Evolutionary conservation across 2,797 vertebrate genomes (phyloP).

Genomic region (Epinephelus malabaricus): DNA sequence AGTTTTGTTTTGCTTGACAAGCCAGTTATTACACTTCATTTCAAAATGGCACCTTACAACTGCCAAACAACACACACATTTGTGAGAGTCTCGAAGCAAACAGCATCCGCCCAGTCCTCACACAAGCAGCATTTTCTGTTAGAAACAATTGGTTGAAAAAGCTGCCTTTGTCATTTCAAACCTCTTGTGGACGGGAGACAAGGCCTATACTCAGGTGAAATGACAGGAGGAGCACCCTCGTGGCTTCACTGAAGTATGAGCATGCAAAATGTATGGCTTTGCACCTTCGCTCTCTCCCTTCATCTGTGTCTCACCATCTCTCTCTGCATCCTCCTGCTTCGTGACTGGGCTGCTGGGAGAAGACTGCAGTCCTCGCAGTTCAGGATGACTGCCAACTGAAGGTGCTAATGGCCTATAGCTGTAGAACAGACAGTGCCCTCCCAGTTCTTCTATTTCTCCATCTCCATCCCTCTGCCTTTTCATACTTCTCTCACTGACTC

Average conservation of each 20-base stretch:
- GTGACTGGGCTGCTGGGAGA: slow-evolving; percentile 61
- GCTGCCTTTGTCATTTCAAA: slow-evolving; percentile 10
- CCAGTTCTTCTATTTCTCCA: slow-evolving; percentile 29
- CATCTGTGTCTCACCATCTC: slow-evolving; percentile 17
- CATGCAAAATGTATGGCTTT: slow-evolving; percentile 64
- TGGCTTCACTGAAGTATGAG: slow-evolving; percentile 19
- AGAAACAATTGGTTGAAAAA: slow-evolving; percentile 2
- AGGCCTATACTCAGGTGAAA: slow-evolving; percentile 24
- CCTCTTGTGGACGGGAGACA: neutral
- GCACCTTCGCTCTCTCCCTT: slow-evolving; percentile 6
- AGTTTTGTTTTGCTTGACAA: slow-evolving; percentile 5
- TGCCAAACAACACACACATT: slow-evolving; percentile 9
- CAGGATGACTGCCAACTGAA: slow-evolving; percentile 50
- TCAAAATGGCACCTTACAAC: neutral
- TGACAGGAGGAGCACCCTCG: slow-evolving; percentile 20
- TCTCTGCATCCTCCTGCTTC: slow-evolving; percentile 40
- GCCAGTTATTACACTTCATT: slow-evolving; percentile 15
- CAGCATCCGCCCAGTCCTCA: neutral
- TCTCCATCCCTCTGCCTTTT: slow-evolving; percentile 38
- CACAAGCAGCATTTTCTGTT: neutral
- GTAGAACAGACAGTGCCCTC: slow-evolving; percentile 49
- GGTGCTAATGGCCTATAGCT: slow-evolving; percentile 71
- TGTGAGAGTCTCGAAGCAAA: slow-evolving; percentile 1
- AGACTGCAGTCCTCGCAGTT: slow-evolving; percentile 38
- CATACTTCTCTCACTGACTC: neutral